Percentiles rank a stretch among this genome's conserved stretches.
phyloP scores from a whole-genome alignment of 2,797 vertebrate species.

The Florisuga fusca region DNA sequence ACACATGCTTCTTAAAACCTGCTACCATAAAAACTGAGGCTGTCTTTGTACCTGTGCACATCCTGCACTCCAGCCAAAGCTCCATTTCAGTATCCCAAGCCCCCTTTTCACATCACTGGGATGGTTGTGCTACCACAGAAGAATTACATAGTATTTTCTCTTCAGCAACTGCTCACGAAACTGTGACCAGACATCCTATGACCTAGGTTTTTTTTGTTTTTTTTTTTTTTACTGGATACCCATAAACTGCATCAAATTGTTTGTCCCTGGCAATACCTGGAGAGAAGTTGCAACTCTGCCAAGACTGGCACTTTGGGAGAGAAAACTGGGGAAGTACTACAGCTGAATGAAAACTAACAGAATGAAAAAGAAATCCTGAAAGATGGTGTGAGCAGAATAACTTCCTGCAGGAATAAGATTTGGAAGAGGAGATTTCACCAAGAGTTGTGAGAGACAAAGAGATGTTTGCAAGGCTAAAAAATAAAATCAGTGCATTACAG shows the following conservation, averaged over 20 bases:
- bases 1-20: background rate
- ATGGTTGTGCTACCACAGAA: background rate
- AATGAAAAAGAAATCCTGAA: background rate
- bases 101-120: background rate
- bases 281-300: background rate
- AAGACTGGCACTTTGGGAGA: background rate
- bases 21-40: background rate
- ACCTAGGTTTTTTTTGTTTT: background rate
- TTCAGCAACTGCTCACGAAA: background rate
- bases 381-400: background rate
- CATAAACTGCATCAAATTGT: background rate
- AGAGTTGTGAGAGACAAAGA: background rate
- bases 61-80: background rate
- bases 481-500: background rate
- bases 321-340: background rate
- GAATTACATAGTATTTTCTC: background rate
- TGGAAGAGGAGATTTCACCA: background rate
- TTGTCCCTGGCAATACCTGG: background rate
- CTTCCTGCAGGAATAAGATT: background rate
- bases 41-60: slow-evolving; percentile 27
- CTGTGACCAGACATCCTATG: background rate
- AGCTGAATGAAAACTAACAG: background rate
- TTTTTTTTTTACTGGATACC: background rate
- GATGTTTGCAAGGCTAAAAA: background rate
- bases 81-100: background rate